Percentiles rank a stretch among this genome's conserved stretches.
phyloP scores from a whole-genome alignment of 2,113 vertebrate species.

The Sander lucioperca region DNA sequence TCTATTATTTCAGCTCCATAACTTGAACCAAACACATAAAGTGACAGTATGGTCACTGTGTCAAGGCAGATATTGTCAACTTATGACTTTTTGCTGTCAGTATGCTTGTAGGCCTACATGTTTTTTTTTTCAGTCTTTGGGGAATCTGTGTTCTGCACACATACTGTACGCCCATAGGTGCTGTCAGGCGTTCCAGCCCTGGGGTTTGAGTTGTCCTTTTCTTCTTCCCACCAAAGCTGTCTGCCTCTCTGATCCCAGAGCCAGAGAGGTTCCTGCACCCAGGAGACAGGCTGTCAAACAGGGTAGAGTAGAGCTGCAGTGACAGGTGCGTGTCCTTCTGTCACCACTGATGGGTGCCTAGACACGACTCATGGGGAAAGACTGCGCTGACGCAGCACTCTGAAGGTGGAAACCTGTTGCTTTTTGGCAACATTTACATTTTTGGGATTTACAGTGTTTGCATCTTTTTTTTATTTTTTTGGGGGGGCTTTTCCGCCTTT shows the following conservation, averaged over 20 bases:
- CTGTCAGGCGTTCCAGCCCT: conserved; percentile 25
- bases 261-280: conserved; percentile 11
- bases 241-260: conserved; percentile 27
- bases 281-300: conserved; percentile 40
- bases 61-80: background rate
- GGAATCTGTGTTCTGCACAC: background rate
- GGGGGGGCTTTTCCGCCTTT: too few species aligned
- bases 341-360: conserved; percentile 24
- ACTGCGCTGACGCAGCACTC: conserved; percentile 47
- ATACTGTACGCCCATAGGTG: background rate
- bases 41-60: background rate
- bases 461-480: background rate
- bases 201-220: conserved; percentile 1
- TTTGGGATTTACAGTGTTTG: background rate
- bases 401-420: conserved; percentile 27
- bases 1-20: background rate
- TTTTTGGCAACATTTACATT: conserved; percentile 12
- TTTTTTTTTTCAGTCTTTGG: too few species aligned
- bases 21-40: background rate
- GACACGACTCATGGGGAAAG: background rate
- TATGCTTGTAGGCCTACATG: background rate
- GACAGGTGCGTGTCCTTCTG: conserved; percentile 41
- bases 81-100: conserved; percentile 2
- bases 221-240: conserved; percentile 15
- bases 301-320: conserved; percentile 33